A percentile compares a stretch with the other conserved stretches of the same genome.
Evolutionary conservation across 2,113 vertebrate species (phyloP).

Genomic region (Pogona vitticeps): DNA sequence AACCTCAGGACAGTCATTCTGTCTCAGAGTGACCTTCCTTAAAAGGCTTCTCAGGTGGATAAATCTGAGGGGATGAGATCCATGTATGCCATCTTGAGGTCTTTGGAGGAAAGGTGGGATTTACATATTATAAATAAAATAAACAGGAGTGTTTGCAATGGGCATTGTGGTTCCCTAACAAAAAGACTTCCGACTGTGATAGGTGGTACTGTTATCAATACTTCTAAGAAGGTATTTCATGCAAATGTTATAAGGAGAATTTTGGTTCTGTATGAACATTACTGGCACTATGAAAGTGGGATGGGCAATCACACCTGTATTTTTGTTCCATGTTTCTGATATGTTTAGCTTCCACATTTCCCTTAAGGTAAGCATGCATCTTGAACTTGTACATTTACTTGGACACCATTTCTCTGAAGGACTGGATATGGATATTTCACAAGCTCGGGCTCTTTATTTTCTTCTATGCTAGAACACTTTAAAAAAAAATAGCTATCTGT

Average conservation of each 20-base stretch:
- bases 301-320: neutral
- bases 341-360: neutral
- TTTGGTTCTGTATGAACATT: neutral
- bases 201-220: neutral
- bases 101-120: too few species aligned
- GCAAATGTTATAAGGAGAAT: neutral
- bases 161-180: neutral
- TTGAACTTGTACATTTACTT: too few species aligned
- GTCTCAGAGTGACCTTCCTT: too few species aligned
- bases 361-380: neutral
- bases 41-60: too few species aligned
- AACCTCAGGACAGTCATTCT: too few species aligned
- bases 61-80: too few species aligned
- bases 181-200: neutral
- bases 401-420: too few species aligned
- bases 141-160: neutral
- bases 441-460: too few species aligned
- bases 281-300: neutral
- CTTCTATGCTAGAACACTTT: too few species aligned
- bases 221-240: neutral
- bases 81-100: too few species aligned
- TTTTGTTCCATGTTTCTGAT: neutral
- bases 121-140: neutral
- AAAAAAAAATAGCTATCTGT: conserved; percentile 3
- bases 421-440: too few species aligned